Evolutionary conservation across 1,140 invertebrate species (phyloP), one percentile per base, ranked within the genome.

Genomic region (Drosophila varians): DNA sequence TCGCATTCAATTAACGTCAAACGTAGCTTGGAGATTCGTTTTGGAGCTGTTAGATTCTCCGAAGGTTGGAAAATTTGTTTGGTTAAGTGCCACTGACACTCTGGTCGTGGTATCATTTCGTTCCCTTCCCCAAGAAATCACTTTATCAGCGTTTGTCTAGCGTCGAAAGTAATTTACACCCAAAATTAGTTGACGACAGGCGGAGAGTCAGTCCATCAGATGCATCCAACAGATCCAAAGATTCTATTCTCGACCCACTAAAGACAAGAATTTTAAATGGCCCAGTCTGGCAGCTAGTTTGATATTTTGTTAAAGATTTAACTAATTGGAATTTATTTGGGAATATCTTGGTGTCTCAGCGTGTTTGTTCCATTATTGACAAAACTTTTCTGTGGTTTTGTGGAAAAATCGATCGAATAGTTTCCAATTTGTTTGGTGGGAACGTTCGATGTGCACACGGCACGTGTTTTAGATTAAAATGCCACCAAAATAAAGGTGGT

Each of bases 1-100:
- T 84, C 71, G 66, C 76, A 84, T 84, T 79, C 72, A 86, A 84
- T 84, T 86, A 84, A 86, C 65, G 76, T 86, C 75, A 84, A 69
- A 43, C 40, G 51, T 31, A 7, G 46, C 14, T 38, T 5, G 12
- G 9, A 38, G n/a, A 18, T 64, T 49, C 31, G 28, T 34, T 55
- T 28, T 31, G 12, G n/a, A 28, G 34, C 51, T 19, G 46, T 7
- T 28, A 47, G 46, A 49, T 51, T 14, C 23, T 11, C n/a, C 34
- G 14, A 16, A n/a, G 34, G 34, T 26, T 25, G 26, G 11, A 6
- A 52, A 40, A 45, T 58, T 65, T 53, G 45, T 57, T 71, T 82
- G 46, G 61, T 38, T 68, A 72, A 60, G 60, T 74, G 75, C 62
- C 75, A 40, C 19, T 25, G 47, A 55, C 69, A 77, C 61, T 36